phyloP scores from a whole-genome alignment of 2,797 vertebrate species.

The Myotis findleyi region DNA sequence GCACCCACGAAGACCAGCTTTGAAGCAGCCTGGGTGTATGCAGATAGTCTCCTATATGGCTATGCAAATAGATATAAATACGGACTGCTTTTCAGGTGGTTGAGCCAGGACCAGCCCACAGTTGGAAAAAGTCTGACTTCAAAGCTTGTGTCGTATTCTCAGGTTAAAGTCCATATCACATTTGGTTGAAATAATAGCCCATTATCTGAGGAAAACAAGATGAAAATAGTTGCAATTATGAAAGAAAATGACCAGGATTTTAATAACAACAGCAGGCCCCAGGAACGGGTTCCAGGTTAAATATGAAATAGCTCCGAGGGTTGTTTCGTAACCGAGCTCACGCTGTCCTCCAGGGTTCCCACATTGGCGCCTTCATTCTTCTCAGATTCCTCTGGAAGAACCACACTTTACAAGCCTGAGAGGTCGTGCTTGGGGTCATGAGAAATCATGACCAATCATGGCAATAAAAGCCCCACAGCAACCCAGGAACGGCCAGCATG shows the following conservation, averaged over 20 bases:
- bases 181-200: slow-evolving; percentile 31
- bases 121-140: neutral
- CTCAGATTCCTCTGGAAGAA: neutral
- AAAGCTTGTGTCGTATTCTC: neutral
- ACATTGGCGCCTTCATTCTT: neutral
- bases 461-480: slow-evolving; percentile 32
- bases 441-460: neutral
- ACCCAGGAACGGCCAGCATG: neutral
- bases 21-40: neutral
- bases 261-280: neutral
- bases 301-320: neutral
- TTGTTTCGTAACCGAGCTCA: neutral
- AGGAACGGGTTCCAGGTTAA: neutral
- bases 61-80: neutral
- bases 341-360: neutral
- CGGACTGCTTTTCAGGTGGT: neutral
- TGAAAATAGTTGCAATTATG: neutral
- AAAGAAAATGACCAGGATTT: neutral
- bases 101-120: neutral
- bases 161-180: slow-evolving; percentile 39
- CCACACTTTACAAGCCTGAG: slow-evolving; percentile 17
- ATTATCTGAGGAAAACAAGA: slow-evolving; percentile 1
- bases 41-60: neutral
- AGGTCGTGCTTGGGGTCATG: slow-evolving; percentile 54
- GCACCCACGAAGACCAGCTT: neutral